phyloP scores from a whole-genome alignment of 2,888 invertebrate species.

The Drosophila atripex region DNA sequence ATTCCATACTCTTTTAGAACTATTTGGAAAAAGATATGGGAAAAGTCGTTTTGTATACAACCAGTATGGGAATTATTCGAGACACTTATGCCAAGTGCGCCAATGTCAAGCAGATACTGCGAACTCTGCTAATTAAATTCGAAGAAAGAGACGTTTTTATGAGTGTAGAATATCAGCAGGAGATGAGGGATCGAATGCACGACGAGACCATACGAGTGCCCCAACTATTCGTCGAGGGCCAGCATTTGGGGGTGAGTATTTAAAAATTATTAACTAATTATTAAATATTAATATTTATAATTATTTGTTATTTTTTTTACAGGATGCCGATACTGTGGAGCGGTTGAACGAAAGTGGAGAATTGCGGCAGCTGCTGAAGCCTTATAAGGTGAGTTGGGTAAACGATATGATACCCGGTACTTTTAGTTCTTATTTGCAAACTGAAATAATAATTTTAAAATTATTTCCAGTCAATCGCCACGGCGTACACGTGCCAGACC shows the following conservation, averaged over 20 bases:
- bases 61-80: conserved; percentile 96
- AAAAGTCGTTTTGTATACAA: conserved; percentile 96
- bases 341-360: conserved; percentile 97
- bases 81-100: conserved; percentile 95
- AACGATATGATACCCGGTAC: too few relatives aligned
- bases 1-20: conserved; percentile 85
- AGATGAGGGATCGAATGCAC: conserved; percentile 93
- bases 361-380: conserved; percentile 93
- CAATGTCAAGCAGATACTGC: conserved; percentile 94
- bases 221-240: conserved; percentile 96
- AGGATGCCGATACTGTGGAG: conserved; percentile 93
- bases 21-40: conserved; percentile 96
- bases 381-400: conserved; percentile 87
- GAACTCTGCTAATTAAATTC: conserved; percentile 95
- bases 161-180: conserved; percentile 94
- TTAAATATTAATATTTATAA: not conserved
- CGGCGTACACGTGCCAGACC: conserved; percentile 91
- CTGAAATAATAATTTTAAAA: too few relatives aligned
- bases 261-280: not conserved
- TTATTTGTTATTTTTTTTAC: not conserved
- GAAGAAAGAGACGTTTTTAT: conserved; percentile 97
- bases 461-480: conserved; percentile 87
- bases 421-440: too few relatives aligned
- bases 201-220: conserved; percentile 91
- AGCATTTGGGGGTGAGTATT: conserved; percentile 89